phyloP scores from a whole-genome alignment of 30 jellyfish, hydroid and myxozoan genomes.

The Aurelia sp. region DNA sequence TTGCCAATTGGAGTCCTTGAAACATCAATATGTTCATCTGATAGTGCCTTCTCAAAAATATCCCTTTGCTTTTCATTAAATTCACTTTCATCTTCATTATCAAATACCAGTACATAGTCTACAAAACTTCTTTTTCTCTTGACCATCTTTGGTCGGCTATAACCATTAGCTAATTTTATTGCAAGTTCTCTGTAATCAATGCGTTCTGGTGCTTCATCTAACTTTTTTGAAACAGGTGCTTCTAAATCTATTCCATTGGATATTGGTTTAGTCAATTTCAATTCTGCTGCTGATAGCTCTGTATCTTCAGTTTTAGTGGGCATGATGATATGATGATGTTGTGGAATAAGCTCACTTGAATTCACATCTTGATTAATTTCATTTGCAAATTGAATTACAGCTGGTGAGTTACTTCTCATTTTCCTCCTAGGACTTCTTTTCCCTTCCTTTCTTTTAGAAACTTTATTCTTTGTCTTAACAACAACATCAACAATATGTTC shows the following conservation, averaged over 20 bases:
- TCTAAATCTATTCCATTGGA: background rate
- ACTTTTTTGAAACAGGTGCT: background rate
- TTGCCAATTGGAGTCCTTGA: constrained; percentile 54
- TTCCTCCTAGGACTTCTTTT: background rate
- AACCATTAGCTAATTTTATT: constrained; percentile 49
- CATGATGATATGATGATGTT: background rate
- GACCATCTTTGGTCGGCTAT: constrained; percentile 35
- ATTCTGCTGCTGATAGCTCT: background rate
- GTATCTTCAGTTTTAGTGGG: background rate
- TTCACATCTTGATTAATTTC: background rate
- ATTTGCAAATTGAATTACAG: background rate
- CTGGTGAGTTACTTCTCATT: background rate
- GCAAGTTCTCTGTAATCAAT: constrained; percentile 69
- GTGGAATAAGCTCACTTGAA: background rate
- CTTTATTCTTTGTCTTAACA: constrained; percentile 2
- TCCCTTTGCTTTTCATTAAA: constrained; percentile 51
- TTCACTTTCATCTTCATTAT: constrained; percentile 56
- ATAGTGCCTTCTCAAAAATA: constrained; percentile 59
- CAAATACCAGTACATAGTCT: constrained; percentile 81
- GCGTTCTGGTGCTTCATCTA: background rate
- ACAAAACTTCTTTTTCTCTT: constrained; percentile 40
- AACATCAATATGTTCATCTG: constrained; percentile 66
- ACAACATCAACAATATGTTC: background rate
- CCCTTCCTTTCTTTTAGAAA: constrained; percentile 4
- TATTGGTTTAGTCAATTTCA: background rate